These are phyloP conservation scores for Gephyroberyx darwinii DNA, from an alignment of 2,797 vertebrate genomes.

Conservation along the genomic window DNA sequence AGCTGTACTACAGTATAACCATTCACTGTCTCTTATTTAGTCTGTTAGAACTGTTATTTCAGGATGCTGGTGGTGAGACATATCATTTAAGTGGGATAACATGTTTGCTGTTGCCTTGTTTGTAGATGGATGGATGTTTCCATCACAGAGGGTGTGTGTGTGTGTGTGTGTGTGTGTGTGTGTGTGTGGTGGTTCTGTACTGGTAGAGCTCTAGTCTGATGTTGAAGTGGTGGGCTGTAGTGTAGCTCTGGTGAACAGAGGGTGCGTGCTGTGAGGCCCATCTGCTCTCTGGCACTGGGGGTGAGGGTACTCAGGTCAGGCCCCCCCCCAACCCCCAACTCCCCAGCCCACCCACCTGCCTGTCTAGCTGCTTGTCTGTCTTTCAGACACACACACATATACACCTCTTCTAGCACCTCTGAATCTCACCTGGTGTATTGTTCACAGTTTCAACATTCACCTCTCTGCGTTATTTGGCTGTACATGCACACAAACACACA, in stretches of 20 bases:
- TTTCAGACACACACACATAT: background rate
- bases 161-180: slow-evolving; percentile 5
- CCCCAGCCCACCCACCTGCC: slow-evolving; percentile 52
- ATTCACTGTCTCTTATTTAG: too few species aligned
- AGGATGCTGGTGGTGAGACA: too few species aligned
- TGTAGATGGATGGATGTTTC: background rate
- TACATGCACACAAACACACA: background rate
- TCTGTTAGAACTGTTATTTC: too few species aligned
- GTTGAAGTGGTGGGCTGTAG: slow-evolving; percentile 55
- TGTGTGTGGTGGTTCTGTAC: background rate
- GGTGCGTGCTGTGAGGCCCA: slow-evolving; percentile 68
- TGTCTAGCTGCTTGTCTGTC: slow-evolving; percentile 53
- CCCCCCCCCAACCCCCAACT: slow-evolving; percentile 36
- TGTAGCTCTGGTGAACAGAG: slow-evolving; percentile 62
- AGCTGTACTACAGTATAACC: too few species aligned
- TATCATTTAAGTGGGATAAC: background rate
- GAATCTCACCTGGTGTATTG: background rate
- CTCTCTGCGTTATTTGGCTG: background rate
- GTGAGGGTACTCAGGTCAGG: slow-evolving; percentile 45
- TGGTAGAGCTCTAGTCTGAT: slow-evolving; percentile 40
- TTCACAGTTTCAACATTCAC: too few species aligned
- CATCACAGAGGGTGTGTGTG: slow-evolving; percentile 5
- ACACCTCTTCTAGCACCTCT: background rate
- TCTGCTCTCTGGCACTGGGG: slow-evolving; percentile 67
- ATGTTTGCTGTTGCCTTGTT: background rate